phyloP scores from a whole-genome alignment of 2,797 vertebrate genomes.

The Karalla daura region DNA sequence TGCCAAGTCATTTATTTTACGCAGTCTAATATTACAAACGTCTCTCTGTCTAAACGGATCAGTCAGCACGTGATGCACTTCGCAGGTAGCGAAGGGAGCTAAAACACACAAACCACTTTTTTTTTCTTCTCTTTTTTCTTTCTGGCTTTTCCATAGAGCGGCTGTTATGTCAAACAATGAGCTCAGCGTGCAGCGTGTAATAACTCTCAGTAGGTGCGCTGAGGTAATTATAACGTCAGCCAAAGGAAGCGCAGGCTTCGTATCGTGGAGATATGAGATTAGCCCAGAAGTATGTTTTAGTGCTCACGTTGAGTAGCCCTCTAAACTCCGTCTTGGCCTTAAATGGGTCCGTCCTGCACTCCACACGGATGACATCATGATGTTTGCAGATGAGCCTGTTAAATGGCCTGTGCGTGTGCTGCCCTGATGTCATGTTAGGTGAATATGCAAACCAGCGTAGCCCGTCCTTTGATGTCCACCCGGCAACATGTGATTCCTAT shows the following conservation, averaged over 20 bases:
- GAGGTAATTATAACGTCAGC: slow-evolving; percentile 6
- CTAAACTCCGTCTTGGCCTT: slow-evolving; percentile 49
- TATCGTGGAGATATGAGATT: slow-evolving; percentile 38
- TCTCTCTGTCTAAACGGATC: neutral
- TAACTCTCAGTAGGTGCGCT: neutral
- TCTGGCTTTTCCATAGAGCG: neutral
- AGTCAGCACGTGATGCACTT: neutral
- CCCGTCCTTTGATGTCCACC: slow-evolving; percentile 74
- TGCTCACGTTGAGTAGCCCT: slow-evolving; percentile 48
- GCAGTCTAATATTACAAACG: neutral
- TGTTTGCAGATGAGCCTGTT: slow-evolving; percentile 76
- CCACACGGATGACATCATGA: slow-evolving; percentile 75
- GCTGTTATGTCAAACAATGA: slow-evolving; percentile 4
- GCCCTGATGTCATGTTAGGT: slow-evolving; percentile 71
- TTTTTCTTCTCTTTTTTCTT: neutral
- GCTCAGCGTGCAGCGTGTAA: slow-evolving; percentile 1
- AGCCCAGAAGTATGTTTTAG: slow-evolving; percentile 39
- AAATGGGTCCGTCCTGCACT: slow-evolving; percentile 72
- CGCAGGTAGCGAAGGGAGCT: neutral
- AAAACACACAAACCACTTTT: slow-evolving; percentile 7
- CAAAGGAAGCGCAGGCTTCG: slow-evolving; percentile 35
- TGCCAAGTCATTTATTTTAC: neutral
- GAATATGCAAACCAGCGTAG: slow-evolving; percentile 71
- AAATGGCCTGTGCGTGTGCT: slow-evolving; percentile 72
- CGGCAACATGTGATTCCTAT: slow-evolving; percentile 79